A percentile compares a stretch with the other conserved stretches of the same genome.
Conservation (phyloP, 2,888 invertebrate species). For the Cyclophora albipunctata region DNA sequence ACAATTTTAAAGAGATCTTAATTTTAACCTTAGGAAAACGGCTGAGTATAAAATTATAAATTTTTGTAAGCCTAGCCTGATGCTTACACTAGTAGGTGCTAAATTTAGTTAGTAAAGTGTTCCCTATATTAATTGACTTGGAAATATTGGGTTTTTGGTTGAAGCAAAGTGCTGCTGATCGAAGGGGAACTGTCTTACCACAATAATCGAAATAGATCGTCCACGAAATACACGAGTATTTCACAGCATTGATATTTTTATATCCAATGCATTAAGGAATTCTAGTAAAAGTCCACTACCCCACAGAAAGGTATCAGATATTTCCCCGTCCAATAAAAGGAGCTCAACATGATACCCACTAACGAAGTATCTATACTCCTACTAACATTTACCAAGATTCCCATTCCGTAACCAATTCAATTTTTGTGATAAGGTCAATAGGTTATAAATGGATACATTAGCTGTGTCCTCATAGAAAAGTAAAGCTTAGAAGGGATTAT, state of each 20-base stretch:
- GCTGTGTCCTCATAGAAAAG: slow-evolving; percentile 61
- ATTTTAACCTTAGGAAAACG: slow-evolving; percentile 62
- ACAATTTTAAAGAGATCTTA: slow-evolving; percentile 33
- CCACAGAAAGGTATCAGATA: too few species aligned
- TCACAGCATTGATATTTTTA: too few species aligned
- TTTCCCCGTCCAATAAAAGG: too few species aligned
- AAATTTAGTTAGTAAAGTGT: slow-evolving; percentile 79
- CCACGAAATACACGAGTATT: too few species aligned
- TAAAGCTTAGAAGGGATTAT: slow-evolving; percentile 67
- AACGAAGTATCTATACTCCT: too few species aligned
- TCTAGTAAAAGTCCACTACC: too few species aligned
- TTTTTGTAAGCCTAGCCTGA: slow-evolving; percentile 63
- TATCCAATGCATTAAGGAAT: too few species aligned
- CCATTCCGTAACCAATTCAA: background rate
- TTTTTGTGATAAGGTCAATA: slow-evolving; percentile 24
- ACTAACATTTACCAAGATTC: background rate
- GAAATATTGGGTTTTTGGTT: slow-evolving; percentile 77
- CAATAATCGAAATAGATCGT: background rate
- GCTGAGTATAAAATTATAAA: slow-evolving; percentile 74
- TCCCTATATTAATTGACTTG: slow-evolving; percentile 91
- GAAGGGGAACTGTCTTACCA: slow-evolving; percentile 28
- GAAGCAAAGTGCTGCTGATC: slow-evolving; percentile 38
- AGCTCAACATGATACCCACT: too few species aligned
- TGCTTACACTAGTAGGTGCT: slow-evolving; percentile 72
- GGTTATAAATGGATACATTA: slow-evolving; percentile 43